A percentile compares a stretch with the other conserved stretches of the same genome.
Conservation (phyloP, 2,797 vertebrate species). For the Rhynchotus rufescens region DNA sequence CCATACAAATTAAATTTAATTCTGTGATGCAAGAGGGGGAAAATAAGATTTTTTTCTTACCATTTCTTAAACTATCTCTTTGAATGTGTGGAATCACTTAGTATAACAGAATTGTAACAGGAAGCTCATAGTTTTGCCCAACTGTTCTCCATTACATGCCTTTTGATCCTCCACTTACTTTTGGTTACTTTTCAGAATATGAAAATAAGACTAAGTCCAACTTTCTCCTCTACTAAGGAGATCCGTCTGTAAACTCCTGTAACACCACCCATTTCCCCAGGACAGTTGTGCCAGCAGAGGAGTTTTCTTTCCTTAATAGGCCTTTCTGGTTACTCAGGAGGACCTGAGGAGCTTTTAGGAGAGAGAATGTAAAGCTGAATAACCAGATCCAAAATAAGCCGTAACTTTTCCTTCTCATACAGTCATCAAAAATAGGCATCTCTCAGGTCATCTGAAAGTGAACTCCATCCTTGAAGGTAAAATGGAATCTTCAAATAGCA, state of each 20-base stretch:
- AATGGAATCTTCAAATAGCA: neutral
- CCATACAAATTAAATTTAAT: neutral
- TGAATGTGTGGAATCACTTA: neutral
- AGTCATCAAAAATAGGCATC: neutral
- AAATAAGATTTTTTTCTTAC: neutral
- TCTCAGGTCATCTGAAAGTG: neutral
- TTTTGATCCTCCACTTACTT: neutral
- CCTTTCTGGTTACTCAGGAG: neutral
- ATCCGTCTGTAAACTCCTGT: neutral
- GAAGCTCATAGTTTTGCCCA: neutral
- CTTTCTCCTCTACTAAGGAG: neutral
- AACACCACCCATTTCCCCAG: neutral
- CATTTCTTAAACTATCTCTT: neutral
- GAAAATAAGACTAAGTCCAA: neutral
- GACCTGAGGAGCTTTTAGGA: neutral
- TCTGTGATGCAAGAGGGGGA: neutral
- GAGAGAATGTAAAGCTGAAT: neutral
- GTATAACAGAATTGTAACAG: neutral
- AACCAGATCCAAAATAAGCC: neutral
- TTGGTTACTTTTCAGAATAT: neutral
- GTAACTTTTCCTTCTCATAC: neutral
- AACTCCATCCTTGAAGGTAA: neutral
- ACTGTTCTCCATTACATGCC: neutral
- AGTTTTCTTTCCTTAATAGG: neutral
- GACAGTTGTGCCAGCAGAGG: neutral